Evolutionary conservation across 2,888 invertebrate genomes (phyloP), one percentile per base, ranked within the genome.

Genomic region (Mesochorus sp.): DNA sequence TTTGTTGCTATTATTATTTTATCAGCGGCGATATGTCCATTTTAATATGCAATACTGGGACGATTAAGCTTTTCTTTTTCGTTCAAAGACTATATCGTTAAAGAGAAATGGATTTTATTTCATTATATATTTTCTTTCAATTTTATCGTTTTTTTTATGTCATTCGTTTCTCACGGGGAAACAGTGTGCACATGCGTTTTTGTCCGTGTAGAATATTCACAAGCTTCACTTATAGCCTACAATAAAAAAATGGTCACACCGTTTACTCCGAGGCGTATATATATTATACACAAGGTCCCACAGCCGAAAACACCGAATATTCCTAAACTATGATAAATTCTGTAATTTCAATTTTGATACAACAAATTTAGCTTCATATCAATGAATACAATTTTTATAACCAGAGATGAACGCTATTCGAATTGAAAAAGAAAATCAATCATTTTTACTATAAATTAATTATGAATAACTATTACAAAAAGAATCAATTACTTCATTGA

Each of bases 181-280:
- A 70, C 31, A 57, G 55, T 47, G 55, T 59, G 49, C 44, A 44
- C 66, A 71, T 76, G 71, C 51, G 42, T 17, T 39, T 42, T 66
- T n/a, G 53, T 57, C 31, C 57, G 10, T 34, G n/a, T 57, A 8
- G 39, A 49, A 59, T 47, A 21, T 17, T 70, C 31, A 37, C 47
- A 61, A 66, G 76, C 53, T 61, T 66, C 57, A 37, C 71, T 71
- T 59, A 76, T 44, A 49, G n/a, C n/a, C 71, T 76, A 76, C 44
- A 66, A 71, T 76, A 47, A 76, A 76, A 70, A 76, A 76, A 66
- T 72, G 61, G 51, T 66, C 71, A 59, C 61, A 51, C 28, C 51
- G 55, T 24, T 53, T 66, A 44, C 17, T 53, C 71, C 37, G 59
- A 71, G 53, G 71, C 71, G 51, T 66, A 55, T 59, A 66, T 51